Evolutionary conservation across 1,140 invertebrate species (phyloP).

Genomic region (Odontomachus brunneus): DNA sequence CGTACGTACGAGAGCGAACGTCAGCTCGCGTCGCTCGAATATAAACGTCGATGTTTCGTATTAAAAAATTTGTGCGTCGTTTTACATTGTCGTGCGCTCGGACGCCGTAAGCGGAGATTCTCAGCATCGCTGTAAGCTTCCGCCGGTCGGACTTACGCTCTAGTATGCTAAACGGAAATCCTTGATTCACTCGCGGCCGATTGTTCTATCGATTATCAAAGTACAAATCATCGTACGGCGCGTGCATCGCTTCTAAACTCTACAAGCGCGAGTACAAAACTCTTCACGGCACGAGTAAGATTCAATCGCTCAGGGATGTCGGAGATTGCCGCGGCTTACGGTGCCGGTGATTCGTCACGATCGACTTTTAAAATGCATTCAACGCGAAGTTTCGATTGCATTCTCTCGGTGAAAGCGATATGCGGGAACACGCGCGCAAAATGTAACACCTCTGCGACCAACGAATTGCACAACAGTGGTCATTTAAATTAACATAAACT

Average conservation of each 20-base stretch:
- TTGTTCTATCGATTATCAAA: constrained; percentile 13
- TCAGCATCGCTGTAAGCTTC: constrained; percentile 13
- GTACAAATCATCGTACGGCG: constrained; percentile 33
- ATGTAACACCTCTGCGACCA: constrained; percentile 18
- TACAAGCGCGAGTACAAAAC: constrained; percentile 18
- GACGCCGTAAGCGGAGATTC: constrained; percentile 4
- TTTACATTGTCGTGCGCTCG: constrained; percentile 19
- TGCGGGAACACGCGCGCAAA: background rate
- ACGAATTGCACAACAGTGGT: constrained; percentile 8
- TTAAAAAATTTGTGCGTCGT: constrained; percentile 50
- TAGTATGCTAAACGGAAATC: background rate
- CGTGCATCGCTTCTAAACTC: constrained; percentile 12
- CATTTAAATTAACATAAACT: constrained; percentile 39
- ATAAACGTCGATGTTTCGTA: no score
- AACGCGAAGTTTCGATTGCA: background rate
- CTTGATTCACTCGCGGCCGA: background rate
- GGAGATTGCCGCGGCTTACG: no score
- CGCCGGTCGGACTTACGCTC: background rate
- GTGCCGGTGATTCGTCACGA: background rate
- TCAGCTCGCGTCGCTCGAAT: no score
- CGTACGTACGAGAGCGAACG: background rate
- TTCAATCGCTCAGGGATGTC: no score
- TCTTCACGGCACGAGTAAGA: no score
- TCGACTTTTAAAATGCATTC: constrained; percentile 29
- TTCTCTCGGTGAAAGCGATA: background rate